Percentiles rank a stretch among this genome's conserved stretches.
phyloP scores from a whole-genome alignment of 2,113 vertebrate genomes.

The Puma concolor region DNA sequence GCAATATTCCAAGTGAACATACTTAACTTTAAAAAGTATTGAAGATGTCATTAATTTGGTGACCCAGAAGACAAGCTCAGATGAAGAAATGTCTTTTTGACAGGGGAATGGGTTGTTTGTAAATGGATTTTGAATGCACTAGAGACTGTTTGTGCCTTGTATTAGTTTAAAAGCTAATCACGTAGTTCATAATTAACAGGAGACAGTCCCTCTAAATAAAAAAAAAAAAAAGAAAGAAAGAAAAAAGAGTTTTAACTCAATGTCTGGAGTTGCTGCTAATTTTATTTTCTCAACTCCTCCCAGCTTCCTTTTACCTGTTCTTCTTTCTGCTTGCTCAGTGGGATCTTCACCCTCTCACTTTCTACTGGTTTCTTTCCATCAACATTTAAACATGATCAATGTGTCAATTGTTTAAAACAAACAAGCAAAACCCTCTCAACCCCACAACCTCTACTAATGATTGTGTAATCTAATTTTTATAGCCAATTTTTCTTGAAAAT shows the following conservation, averaged over 20 bases:
- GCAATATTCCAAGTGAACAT: not conserved
- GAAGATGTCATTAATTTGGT: constrained; percentile 14
- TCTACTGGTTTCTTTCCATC: not conserved
- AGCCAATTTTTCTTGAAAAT: not conserved
- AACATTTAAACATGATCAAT: not conserved
- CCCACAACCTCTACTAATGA: not conserved
- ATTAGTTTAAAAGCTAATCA: constrained; percentile 41
- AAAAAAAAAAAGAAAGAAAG: not conserved
- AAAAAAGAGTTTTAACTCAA: constrained; percentile 20
- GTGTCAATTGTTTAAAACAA: not conserved
- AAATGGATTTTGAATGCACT: constrained; percentile 38
- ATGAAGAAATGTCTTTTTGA: constrained; percentile 43
- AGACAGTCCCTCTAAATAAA: not conserved
- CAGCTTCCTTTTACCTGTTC: not conserved
- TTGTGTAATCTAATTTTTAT: not conserved
- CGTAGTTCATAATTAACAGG: not conserved
- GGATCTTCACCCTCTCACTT: not conserved
- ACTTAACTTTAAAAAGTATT: not conserved
- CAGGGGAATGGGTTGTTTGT: not conserved
- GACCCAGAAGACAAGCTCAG: constrained; percentile 51
- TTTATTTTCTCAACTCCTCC: not conserved
- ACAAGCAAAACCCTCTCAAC: not conserved
- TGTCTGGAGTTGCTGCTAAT: not conserved
- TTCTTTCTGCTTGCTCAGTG: not conserved
- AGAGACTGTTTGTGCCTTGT: not conserved